Conservation (phyloP, 2,888 invertebrate species). For the Drosophila mettleri region DNA sequence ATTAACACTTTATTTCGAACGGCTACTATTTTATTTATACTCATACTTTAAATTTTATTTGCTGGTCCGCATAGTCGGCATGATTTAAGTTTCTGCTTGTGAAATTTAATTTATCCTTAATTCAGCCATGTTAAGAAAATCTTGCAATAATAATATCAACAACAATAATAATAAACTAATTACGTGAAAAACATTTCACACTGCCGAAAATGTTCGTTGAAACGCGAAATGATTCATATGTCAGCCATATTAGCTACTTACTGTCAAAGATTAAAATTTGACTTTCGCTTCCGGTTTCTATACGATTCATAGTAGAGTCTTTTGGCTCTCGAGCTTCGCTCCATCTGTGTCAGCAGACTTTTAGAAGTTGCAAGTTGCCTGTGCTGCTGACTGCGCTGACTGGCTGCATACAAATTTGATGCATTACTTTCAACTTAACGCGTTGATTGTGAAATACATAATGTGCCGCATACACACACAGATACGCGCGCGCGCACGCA, state of each 20-base stretch:
- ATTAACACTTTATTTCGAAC: constrained; percentile 52
- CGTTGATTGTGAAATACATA: constrained; percentile 72
- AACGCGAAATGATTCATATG: too few species aligned
- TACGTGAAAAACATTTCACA: too few species aligned
- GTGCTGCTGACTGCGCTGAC: constrained; percentile 6
- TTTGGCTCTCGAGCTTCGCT: constrained; percentile 34
- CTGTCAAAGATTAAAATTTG: constrained; percentile 19
- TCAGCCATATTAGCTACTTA: not conserved
- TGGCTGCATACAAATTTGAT: constrained; percentile 56
- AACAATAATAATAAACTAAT: too few species aligned
- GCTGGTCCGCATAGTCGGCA: too few species aligned
- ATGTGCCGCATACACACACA: constrained; percentile 31
- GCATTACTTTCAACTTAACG: constrained; percentile 81
- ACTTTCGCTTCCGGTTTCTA: constrained; percentile 9
- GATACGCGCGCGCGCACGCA: constrained; percentile 2
- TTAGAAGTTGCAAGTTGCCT: constrained; percentile 14
- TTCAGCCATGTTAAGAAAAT: not conserved
- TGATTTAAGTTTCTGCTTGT: not conserved
- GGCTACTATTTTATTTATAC: not conserved
- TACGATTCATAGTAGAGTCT: constrained; percentile 15
- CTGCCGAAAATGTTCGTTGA: too few species aligned
- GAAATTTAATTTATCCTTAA: not conserved
- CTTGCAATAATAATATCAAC: too few species aligned
- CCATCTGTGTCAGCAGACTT: constrained; percentile 63
- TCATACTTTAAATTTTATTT: too few species aligned